Conservation (phyloP, 2,888 invertebrate species). For the Trachelus troglodyta region DNA sequence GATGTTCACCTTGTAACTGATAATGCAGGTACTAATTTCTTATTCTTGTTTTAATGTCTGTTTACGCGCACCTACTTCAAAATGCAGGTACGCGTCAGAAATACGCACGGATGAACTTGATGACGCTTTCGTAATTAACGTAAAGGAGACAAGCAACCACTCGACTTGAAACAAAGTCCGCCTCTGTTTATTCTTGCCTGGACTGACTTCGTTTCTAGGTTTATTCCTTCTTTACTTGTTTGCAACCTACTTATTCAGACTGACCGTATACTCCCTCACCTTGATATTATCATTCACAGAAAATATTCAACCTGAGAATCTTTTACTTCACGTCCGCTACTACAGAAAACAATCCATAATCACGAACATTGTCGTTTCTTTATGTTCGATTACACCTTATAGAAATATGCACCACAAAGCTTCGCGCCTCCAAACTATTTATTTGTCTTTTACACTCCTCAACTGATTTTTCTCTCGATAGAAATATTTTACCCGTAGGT, state of each 20-base stretch:
- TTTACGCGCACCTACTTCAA: not conserved
- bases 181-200: not conserved
- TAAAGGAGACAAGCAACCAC: not conserved
- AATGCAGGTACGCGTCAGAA: not conserved
- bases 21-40: not conserved
- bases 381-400: not conserved
- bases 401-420: not conserved
- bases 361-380: slow-evolving; percentile 50
- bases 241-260: not conserved
- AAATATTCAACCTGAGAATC: not conserved
- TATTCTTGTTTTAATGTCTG: not conserved
- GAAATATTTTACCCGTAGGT: not conserved
- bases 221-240: not conserved
- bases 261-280: not conserved
- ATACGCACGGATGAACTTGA: not conserved
- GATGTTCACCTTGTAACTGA: not conserved
- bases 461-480: not conserved
- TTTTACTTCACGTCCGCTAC: slow-evolving; percentile 42
- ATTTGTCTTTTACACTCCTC: not conserved
- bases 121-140: not conserved
- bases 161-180: not conserved
- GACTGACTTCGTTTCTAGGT: not conserved
- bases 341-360: slow-evolving; percentile 62
- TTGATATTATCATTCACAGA: not conserved
- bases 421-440: not conserved